phyloP scores from a whole-genome alignment of 2,113 vertebrate genomes.

The Paratilapia polleni region DNA sequence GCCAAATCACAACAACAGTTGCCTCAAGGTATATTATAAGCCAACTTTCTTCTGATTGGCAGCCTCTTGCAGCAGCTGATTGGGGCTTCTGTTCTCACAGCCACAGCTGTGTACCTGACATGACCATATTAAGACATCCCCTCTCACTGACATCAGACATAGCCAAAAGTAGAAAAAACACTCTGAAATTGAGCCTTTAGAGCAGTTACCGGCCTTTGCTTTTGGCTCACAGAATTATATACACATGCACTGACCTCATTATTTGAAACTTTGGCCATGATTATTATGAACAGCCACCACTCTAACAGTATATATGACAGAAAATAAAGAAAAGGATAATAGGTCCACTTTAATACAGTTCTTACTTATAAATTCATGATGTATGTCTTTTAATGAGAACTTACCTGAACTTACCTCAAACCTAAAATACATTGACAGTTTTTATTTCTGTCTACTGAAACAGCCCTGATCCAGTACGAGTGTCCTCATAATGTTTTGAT shows the following conservation, averaged over 20 bases:
- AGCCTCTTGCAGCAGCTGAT: not conserved
- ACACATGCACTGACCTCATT: not conserved
- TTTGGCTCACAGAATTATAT: not conserved
- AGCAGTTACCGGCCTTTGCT: not conserved
- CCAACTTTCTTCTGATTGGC: not conserved
- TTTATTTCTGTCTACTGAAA: not conserved
- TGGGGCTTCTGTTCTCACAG: not conserved
- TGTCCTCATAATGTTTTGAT: slow-evolving; percentile 3
- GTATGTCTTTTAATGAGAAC: not conserved
- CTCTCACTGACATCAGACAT: not conserved
- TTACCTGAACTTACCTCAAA: not conserved
- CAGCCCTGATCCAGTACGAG: not conserved
- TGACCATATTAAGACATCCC: not conserved
- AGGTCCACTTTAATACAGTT: not conserved
- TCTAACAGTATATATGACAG: not conserved
- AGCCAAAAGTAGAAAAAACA: not conserved
- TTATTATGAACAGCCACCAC: not conserved
- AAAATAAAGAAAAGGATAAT: not conserved
- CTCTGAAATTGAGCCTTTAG: not conserved
- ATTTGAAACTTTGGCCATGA: not conserved
- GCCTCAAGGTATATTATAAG: too few species aligned
- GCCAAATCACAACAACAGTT: too few species aligned
- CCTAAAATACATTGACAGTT: not conserved
- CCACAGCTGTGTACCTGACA: not conserved
- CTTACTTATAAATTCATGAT: not conserved